These are phyloP conservation scores for Myrmecophaga tridactyla DNA, from an alignment of 2,113 vertebrate genomes.

Conservation along the genomic window DNA sequence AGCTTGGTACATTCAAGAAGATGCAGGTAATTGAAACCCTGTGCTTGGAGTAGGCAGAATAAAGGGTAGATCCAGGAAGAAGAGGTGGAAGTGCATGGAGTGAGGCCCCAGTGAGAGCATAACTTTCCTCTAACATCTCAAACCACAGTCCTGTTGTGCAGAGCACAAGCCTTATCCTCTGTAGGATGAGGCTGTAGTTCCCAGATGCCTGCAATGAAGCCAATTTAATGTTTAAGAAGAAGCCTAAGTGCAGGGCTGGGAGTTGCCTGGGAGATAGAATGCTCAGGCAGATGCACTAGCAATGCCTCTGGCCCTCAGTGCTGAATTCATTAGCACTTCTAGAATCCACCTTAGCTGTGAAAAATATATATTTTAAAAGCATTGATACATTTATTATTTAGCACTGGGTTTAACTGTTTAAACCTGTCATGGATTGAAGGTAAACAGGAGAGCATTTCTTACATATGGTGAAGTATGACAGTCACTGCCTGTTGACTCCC, in stretches of 20 bases:
- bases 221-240: not conserved
- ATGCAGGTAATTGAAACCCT: not conserved
- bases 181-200: not conserved
- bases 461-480: rapidly evolving
- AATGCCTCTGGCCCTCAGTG: not conserved
- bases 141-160: not conserved
- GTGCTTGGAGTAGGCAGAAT: not conserved
- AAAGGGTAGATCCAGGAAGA: not conserved
- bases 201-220: not conserved
- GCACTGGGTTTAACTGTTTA: not conserved
- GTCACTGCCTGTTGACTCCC: not conserved
- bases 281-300: not conserved
- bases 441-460: not conserved
- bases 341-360: not conserved
- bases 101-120: not conserved
- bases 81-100: not conserved
- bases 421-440: not conserved
- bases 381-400: not conserved
- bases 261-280: not conserved
- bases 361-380: not conserved
- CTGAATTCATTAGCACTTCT: not conserved
- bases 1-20: not conserved
- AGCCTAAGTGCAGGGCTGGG: not conserved
- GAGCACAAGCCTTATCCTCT: not conserved
- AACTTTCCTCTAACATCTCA: not conserved